These are phyloP conservation scores for Lasioglossum villosulum DNA, from an alignment of 2,888 invertebrate genomes.

Conservation along the genomic window DNA sequence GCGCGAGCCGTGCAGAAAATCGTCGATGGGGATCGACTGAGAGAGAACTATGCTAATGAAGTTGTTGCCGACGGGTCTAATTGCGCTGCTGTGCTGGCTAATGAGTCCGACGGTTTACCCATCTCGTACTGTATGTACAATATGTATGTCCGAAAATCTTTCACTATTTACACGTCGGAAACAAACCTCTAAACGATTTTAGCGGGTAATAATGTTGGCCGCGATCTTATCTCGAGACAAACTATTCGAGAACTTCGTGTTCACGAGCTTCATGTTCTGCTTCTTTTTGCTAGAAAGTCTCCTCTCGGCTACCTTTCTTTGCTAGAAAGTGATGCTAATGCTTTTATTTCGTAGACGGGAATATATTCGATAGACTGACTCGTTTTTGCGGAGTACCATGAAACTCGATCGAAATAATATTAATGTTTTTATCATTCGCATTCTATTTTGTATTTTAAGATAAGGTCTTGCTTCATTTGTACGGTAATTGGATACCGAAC, in stretches of 20 bases:
- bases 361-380: neutral
- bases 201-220: neutral
- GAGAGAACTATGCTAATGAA: constrained; percentile 53
- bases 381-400: neutral
- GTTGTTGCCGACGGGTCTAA: constrained; percentile 49
- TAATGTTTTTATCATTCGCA: neutral
- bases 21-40: constrained; percentile 3
- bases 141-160: constrained; percentile 32
- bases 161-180: neutral
- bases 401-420: neutral
- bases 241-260: neutral
- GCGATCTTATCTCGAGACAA: neutral
- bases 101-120: constrained; percentile 33
- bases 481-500: neutral
- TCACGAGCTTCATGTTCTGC: constrained; percentile 1
- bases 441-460: neutral
- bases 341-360: neutral
- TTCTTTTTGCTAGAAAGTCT: constrained; percentile 19
- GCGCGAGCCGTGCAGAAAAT: constrained; percentile 4
- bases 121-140: neutral
- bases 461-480: neutral
- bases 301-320: constrained; percentile 7
- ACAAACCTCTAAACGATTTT: neutral
- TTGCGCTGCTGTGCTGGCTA: constrained; percentile 39
- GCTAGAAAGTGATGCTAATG: constrained; percentile 12